These are phyloP conservation scores for Caenorhabditis tropicalis DNA, from an alignment of 1,140 invertebrate species.

Conservation along the genomic window DNA sequence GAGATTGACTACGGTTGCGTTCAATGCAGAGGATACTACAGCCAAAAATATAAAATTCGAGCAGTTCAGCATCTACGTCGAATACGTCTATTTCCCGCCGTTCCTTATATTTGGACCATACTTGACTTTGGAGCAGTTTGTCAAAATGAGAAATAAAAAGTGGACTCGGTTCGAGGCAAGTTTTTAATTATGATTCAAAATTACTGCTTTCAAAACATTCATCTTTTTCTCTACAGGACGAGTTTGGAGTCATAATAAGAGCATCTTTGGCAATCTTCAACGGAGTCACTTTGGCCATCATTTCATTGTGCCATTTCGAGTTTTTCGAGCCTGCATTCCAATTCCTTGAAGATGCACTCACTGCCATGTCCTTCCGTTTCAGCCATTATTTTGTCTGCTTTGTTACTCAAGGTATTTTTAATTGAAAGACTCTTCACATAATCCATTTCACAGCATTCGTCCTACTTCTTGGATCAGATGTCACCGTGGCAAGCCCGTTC, in stretches of 20 bases:
- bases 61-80: neutral
- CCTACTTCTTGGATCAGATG: neutral
- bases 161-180: neutral
- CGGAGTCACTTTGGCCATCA: neutral
- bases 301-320: neutral
- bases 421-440: too few relatives aligned
- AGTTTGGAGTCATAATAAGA: neutral
- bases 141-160: neutral
- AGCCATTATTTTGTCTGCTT: constrained; percentile 11
- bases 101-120: constrained; percentile 9
- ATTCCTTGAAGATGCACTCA: neutral
- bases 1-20: neutral
- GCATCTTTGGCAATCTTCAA: neutral
- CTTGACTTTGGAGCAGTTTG: neutral
- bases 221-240: neutral
- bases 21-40: neutral
- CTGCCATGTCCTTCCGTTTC: constrained; percentile 4
- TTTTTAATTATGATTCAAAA: too few relatives aligned
- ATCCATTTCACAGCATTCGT: neutral
- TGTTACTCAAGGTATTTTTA: neutral
- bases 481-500: neutral
- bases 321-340: neutral
- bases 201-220: too few relatives aligned
- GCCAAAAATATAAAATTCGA: neutral
- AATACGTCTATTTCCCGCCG: constrained; percentile 5